Evolutionary conservation across 2,888 invertebrate species (phyloP).

Genomic region (Mayetiola destructor): DNA sequence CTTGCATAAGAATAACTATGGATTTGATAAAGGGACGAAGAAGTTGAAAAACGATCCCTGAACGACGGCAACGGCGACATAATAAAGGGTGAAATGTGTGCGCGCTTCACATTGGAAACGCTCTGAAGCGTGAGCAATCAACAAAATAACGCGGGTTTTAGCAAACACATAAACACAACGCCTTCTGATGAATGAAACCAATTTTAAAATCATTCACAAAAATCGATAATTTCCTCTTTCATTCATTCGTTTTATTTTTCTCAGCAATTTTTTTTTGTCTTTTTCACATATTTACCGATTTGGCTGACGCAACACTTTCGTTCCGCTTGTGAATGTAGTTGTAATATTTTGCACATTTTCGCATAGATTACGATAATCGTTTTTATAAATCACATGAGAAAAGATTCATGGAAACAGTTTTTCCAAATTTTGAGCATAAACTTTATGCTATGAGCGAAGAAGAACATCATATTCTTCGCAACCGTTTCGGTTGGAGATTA

Average conservation of each 20-base stretch:
- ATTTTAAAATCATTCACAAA: slow-evolving; percentile 3
- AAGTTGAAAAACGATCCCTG: background rate
- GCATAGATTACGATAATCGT: slow-evolving; percentile 8
- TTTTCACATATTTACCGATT: background rate
- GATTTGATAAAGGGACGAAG: background rate
- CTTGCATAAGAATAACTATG: background rate
- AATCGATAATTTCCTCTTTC: slow-evolving; percentile 1
- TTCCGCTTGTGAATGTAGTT: background rate
- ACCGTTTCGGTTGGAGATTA: background rate
- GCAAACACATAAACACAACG: slow-evolving; percentile 12
- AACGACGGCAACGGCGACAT: background rate
- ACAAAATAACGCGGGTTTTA: slow-evolving; percentile 11
- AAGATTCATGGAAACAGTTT: too few relatives aligned
- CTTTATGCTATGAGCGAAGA: background rate
- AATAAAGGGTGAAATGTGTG: slow-evolving; percentile 1
- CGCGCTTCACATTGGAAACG: background rate
- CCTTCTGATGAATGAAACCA: background rate
- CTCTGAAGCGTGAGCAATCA: slow-evolving; percentile 9
- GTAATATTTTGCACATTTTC: slow-evolving; percentile 11
- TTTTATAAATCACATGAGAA: background rate
- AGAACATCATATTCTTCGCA: background rate
- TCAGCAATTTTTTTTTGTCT: background rate
- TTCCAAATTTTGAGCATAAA: background rate
- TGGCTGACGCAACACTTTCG: background rate
- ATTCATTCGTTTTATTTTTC: background rate